phyloP scores from a whole-genome alignment of 1,140 invertebrate genomes.

The Coptotermes formosanus region DNA sequence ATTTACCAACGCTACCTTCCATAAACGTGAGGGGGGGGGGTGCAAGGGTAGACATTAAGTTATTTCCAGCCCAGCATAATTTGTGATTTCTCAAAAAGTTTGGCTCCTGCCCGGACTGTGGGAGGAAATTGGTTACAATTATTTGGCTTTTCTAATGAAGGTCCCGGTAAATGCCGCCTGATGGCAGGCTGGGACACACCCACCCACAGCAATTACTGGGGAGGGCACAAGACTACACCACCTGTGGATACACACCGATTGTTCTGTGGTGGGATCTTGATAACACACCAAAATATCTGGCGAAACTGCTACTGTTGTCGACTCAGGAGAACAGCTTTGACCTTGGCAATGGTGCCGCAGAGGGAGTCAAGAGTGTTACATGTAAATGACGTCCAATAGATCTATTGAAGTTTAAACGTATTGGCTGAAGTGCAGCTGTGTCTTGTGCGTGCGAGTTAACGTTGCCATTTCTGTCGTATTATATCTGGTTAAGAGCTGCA shows the following conservation, averaged over 20 bases:
- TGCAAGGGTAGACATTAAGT: background rate
- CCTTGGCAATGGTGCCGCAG: no score
- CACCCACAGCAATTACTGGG: background rate
- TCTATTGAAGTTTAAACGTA: no score
- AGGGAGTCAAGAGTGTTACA: no score
- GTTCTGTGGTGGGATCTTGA: background rate
- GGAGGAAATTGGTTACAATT: conserved; percentile 16
- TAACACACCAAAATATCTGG: background rate
- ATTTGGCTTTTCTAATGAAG: conserved; percentile 5
- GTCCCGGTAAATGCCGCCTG: background rate
- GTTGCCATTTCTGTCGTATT: no score
- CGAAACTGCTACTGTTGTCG: no score
- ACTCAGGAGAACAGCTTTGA: no score
- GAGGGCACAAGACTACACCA: background rate
- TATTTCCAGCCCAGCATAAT: background rate
- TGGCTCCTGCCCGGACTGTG: background rate
- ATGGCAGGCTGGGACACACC: background rate
- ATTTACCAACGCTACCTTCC: background rate
- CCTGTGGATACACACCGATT: background rate
- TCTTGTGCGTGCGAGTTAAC: no score
- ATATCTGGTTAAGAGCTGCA: no score
- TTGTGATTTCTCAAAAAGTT: background rate
- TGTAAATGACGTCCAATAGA: no score
- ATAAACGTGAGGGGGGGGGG: background rate
- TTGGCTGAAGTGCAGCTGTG: no score